Evolutionary conservation across 1,140 invertebrate genomes (phyloP).

Genomic region (Nasonia vitripennis): DNA sequence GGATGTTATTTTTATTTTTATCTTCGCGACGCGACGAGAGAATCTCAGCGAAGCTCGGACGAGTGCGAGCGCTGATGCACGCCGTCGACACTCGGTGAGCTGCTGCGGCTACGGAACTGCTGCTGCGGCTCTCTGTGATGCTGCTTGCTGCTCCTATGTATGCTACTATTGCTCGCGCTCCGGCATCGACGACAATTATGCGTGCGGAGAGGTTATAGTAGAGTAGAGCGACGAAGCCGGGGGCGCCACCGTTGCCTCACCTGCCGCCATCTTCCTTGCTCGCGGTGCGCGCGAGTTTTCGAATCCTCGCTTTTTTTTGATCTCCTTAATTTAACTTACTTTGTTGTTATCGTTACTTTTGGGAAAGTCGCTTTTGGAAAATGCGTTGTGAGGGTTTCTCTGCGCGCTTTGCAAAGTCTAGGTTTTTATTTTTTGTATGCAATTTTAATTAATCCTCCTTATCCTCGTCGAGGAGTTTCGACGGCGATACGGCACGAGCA

Average conservation of each 20-base stretch:
- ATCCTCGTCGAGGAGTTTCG: too few relatives aligned
- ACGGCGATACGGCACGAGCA: too few relatives aligned
- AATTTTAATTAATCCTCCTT: background rate
- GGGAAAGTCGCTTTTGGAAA: too few relatives aligned
- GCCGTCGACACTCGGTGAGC: slow-evolving; percentile 20
- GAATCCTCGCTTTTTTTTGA: background rate
- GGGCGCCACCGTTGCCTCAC: background rate
- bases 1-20: background rate
- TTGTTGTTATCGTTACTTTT: too few relatives aligned
- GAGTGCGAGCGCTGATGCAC: background rate
- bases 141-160: background rate
- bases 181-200: background rate
- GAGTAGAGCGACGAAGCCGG: background rate
- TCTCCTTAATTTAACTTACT: too few relatives aligned
- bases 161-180: background rate
- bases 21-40: background rate
- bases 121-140: background rate
- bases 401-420: background rate
- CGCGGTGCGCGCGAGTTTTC: background rate
- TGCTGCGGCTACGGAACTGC: background rate
- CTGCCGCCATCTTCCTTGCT: background rate
- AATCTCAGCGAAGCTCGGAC: background rate
- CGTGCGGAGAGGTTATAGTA: background rate
- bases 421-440: background rate
- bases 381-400: too few relatives aligned